These are phyloP conservation scores for Morinoia aosen DNA, from an alignment of 2,888 invertebrate species.

Conservation along the genomic window DNA sequence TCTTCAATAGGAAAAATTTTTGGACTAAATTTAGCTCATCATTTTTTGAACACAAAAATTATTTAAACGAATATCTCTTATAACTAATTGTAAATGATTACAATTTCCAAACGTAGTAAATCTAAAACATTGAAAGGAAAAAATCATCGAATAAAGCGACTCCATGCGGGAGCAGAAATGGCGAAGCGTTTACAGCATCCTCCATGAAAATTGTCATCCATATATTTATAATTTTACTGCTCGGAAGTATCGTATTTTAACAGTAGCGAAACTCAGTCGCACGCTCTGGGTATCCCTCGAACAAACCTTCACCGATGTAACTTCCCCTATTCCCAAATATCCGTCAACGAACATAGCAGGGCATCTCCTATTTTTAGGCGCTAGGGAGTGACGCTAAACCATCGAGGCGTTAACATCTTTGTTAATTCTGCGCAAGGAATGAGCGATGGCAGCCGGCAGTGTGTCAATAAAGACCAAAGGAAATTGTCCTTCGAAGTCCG, in stretches of 20 bases:
- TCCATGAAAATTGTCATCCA: background rate
- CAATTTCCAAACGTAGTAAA: background rate
- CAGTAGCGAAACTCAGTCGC: too few species aligned
- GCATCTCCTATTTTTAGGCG: background rate
- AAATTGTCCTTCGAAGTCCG: slow-evolving; percentile 15
- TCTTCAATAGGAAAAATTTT: background rate
- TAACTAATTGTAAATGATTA: background rate
- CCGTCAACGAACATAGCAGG: background rate
- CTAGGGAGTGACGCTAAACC: background rate
- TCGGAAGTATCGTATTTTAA: too few species aligned
- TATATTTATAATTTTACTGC: too few species aligned
- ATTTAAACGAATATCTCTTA: background rate
- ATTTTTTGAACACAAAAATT: background rate
- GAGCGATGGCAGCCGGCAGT: slow-evolving; percentile 25
- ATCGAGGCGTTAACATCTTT: slow-evolving; percentile 36
- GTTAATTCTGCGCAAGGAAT: slow-evolving; percentile 35
- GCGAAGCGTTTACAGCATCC: background rate
- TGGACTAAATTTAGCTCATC: background rate
- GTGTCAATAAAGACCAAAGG: slow-evolving; percentile 29
- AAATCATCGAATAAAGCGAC: background rate
- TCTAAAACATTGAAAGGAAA: background rate
- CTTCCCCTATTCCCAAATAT: background rate
- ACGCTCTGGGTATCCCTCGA: too few species aligned
- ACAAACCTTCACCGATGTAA: too few species aligned
- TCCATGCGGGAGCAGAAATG: background rate